Conservation (phyloP, 2,888 invertebrate genomes). For the Agrochola litura region DNA sequence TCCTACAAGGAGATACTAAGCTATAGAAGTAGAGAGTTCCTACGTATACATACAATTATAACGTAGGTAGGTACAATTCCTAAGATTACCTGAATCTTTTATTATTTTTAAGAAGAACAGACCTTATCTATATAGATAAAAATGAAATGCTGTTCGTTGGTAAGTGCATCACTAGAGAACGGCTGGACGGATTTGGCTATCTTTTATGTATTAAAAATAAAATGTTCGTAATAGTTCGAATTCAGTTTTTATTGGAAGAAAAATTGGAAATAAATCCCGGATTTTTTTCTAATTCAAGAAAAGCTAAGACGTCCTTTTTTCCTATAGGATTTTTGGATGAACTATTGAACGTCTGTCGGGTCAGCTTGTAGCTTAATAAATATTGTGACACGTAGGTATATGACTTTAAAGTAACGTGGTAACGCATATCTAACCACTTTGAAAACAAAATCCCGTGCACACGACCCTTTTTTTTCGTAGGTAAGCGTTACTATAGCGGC, state of each 20-base stretch:
- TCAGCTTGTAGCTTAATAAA: background rate
- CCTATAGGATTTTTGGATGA: background rate
- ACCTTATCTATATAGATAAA: background rate
- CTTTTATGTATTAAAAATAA: background rate
- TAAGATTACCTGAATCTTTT: background rate
- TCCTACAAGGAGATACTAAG: constrained; percentile 39
- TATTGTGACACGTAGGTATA: background rate
- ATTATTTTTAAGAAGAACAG: background rate
- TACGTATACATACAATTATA: background rate
- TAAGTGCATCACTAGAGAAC: background rate
- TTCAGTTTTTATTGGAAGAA: background rate
- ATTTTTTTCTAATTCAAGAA: accelerated
- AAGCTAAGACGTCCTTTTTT: background rate
- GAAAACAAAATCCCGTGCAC: too few species aligned
- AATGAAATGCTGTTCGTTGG: background rate
- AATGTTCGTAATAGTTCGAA: background rate
- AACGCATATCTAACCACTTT: too few species aligned
- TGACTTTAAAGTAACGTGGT: background rate
- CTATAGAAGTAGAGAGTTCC: constrained; percentile 34
- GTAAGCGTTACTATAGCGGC: too few species aligned
- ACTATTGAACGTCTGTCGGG: background rate
- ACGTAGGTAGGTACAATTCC: background rate
- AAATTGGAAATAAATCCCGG: background rate
- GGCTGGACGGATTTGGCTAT: background rate
- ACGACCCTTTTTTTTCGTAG: too few species aligned